Conservation (phyloP, 2,888 invertebrate species). For the Agonopterix subpropinquella region DNA sequence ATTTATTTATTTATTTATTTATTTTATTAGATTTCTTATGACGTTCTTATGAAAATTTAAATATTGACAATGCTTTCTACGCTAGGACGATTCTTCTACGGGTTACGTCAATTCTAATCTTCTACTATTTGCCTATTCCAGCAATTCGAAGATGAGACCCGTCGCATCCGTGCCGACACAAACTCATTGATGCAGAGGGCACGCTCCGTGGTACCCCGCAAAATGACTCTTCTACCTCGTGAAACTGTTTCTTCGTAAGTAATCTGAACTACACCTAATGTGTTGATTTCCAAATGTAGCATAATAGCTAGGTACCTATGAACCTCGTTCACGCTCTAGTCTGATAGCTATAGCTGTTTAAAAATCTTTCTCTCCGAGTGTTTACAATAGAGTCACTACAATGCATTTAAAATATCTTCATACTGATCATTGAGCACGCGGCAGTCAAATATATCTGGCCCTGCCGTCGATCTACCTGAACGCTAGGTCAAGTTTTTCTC, state of each 20-base stretch:
- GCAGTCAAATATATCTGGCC: slow-evolving; percentile 6
- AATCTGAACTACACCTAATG: background rate
- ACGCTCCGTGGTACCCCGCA: slow-evolving; percentile 84
- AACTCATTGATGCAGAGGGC: slow-evolving; percentile 83
- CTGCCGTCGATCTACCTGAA: slow-evolving; percentile 18
- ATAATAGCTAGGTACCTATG: background rate
- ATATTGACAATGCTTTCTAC: too few relatives aligned
- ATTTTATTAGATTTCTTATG: too few relatives aligned
- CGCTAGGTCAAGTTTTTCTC: slow-evolving; percentile 54
- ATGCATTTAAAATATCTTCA: slow-evolving; percentile 1
- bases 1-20: too few relatives aligned
- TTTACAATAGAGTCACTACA: background rate
- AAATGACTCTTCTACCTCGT: slow-evolving; percentile 73
- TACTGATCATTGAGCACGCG: background rate
- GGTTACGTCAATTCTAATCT: too few relatives aligned
- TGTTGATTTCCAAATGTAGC: too few relatives aligned
- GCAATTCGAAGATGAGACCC: slow-evolving; percentile 90
- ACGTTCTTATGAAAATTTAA: too few relatives aligned
- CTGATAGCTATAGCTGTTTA: background rate
- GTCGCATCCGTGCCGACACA: slow-evolving; percentile 86
- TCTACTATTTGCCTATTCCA: slow-evolving; percentile 42
- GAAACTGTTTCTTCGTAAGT: slow-evolving; percentile 76
- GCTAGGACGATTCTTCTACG: too few relatives aligned
- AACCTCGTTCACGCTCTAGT: background rate
- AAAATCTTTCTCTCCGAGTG: too few relatives aligned